Conservation (phyloP, 1,140 invertebrate genomes). For the Apis florea region DNA sequence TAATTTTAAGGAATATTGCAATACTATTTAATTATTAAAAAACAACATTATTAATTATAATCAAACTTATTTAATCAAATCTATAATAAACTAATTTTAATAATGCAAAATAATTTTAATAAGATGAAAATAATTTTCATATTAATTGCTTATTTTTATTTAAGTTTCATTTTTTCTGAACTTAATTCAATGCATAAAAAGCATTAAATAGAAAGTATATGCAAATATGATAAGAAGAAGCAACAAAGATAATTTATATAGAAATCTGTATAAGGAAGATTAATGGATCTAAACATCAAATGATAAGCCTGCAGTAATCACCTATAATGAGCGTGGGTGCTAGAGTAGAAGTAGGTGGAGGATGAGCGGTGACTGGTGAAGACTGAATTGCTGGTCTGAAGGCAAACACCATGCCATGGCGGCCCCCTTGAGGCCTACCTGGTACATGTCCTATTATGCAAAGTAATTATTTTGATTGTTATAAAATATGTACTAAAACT, state of each 20-base stretch:
- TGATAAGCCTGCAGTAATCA: conserved; percentile 77
- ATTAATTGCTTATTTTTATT: neutral
- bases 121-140: neutral
- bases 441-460: conserved; percentile 83
- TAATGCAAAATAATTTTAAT: neutral
- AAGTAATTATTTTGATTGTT: conserved; percentile 70
- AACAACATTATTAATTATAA: neutral
- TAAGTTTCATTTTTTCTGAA: conserved; percentile 10
- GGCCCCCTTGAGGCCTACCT: conserved; percentile 84
- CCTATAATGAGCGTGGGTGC: conserved; percentile 80
- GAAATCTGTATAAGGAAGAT: conserved; percentile 1
- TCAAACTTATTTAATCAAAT: neutral
- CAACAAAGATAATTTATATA: neutral
- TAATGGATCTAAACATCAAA: conserved; percentile 68
- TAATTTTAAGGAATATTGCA: neutral
- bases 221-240: neutral
- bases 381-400: conserved; percentile 80
- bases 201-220: neutral
- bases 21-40: neutral
- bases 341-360: conserved; percentile 83
- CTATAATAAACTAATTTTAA: neutral
- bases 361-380: conserved; percentile 81
- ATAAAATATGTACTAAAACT: conserved; percentile 18
- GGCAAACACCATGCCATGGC: conserved; percentile 86
- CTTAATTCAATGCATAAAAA: neutral